Evolutionary conservation across 2,888 invertebrate genomes (phyloP), one percentile per base, ranked within the genome.

Genomic region (Parascotia fuliginaria): DNA sequence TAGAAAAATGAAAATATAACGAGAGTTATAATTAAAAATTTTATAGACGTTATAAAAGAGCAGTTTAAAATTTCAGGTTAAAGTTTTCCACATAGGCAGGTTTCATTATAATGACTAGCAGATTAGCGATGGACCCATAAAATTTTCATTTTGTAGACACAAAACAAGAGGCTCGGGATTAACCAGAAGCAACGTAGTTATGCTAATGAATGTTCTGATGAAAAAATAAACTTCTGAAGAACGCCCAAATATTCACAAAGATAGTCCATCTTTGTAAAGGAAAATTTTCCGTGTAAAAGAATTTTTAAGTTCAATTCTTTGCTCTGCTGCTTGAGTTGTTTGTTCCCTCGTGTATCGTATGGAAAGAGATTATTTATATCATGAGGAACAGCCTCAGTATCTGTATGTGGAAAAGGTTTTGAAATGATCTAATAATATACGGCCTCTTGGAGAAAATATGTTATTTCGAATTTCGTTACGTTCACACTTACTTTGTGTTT

Each of bases 121-220:
- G 67, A 66, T 70, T 70, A 70, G 50, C 52, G 14, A 43, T 50
- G 50, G 47, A 24, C 24, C n/a, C 43, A 46, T 70, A 67, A 66
- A 59, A 59, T 63, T 48, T 67, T 70, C 51, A 66, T 66, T 70
- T 60, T 45, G 59, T 49, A 48, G 40, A 65, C 67, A 54, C 46
- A 42, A 38, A 47, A 39, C 31, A 58, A 58, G 39, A 53, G 49
- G 43, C 49, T 36, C 5, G 44, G 55, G 65, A 70, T 70, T 63
- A 67, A 53, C 52, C 58, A 66, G 44, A 55, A 66, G 31, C 33
- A 50, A 44, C 47, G 31, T 31, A 41, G 51, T 60, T 67, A 66
- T 67, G 71, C 47, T 66, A 67, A 66, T 66, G 64, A 70, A 63
- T 50, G 52, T 54, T 16, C 63, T 61, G 63, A 61, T 65, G 66